Base-by-base conservation (phyloP, 1,140 invertebrate species). In the Tenebrio molitor region DNA sequence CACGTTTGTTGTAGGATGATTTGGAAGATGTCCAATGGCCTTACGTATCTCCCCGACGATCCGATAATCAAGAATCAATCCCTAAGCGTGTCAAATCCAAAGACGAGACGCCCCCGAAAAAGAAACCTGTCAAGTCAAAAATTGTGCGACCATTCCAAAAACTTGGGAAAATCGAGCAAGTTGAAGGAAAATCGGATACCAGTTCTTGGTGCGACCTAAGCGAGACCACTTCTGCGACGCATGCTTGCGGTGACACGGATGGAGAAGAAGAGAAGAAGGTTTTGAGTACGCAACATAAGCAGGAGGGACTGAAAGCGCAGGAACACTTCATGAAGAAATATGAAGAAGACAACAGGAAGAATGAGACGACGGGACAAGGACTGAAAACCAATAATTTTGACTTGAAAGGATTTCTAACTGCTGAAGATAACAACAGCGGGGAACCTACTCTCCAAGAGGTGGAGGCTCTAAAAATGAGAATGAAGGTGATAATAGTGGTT, bases 291-390 rank as follows among this genome's bases (percentile, higher is more conserved):
- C 50, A 58, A 29, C 50, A 58, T 12, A 15, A 14, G 14, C 3
- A 12, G 2, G 50, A 58, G 29, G 50, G 50, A 0, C 8, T 58
- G 23, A 58, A 58, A 58, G 8, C 15, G n/a, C 21, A 29, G 4
- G 50, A 58, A 29, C 19, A 58, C 2, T 58, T 29, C 12, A 25
- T 23, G 2, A 58, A 58, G 25, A 58, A 58, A 29, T 58, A 58
- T 23, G 50, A 58, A 34, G 23, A 58, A 29, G 21, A 58, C 2
- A 19, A 50, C 16, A 23, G 44, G 3, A 50, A 50, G 21, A n/a
- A 41, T n/a, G n/a, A 10, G 7, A 41, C 36, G 12, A 41, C 36
- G 2, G 12, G 17, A 1, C 0, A 10, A 33, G 12, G 44, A n/a
- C 23, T 21, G 7, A 21, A 50, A n/a, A 2, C 17, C 4, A 8